Evolutionary conservation across 2,888 invertebrate genomes (phyloP), one percentile per base, ranked within the genome.

Genomic region (Galerucella nymphaeae): DNA sequence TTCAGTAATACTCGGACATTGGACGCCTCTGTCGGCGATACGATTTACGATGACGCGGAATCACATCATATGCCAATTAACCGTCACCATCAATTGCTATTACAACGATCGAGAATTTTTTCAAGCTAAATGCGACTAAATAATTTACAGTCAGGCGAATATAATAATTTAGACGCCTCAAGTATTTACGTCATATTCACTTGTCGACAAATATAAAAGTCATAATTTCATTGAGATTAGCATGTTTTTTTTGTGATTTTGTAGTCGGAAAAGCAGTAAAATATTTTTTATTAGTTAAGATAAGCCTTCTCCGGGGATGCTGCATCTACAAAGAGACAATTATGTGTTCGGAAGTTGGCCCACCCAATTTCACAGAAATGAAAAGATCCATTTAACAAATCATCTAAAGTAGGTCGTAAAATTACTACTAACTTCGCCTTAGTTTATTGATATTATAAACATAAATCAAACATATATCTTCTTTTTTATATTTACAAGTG

Each of bases 11-110:
- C 23, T 13, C 18, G 59, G 30, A 23, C 16, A 59, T 38, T 38
- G n/a, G 59, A 14, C 59, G 61, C 61, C 42, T 62, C 41, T 42
- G 61, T 61, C 48, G 38, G 13, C 42, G 71, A 71, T 68, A 45
- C 71, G 65, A 55, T 72, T 72, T 66, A 71, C 65, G 62, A 41
- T 66, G 68, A 72, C 65, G 72, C 58, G 59, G 42, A 74, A 76
- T 76, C 76, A 72, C 70, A 76, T 76, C 74, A 76, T 74, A 74
- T 71, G 76, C 76, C 74, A 76, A 74, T 76, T 76, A 74, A 72
- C 64, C 72, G 61, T 50, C 65, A 61, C 71, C 57, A 67, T 65
- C 69, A 62, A 69, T 48, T 53, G 61, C 71, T 59, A 61, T 61
- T 53, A 41, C 30, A 18, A 38, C 61, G 48, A 59, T 53, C 18